Conservation (phyloP, 2,888 invertebrate genomes). For the Andrena bucephala region DNA sequence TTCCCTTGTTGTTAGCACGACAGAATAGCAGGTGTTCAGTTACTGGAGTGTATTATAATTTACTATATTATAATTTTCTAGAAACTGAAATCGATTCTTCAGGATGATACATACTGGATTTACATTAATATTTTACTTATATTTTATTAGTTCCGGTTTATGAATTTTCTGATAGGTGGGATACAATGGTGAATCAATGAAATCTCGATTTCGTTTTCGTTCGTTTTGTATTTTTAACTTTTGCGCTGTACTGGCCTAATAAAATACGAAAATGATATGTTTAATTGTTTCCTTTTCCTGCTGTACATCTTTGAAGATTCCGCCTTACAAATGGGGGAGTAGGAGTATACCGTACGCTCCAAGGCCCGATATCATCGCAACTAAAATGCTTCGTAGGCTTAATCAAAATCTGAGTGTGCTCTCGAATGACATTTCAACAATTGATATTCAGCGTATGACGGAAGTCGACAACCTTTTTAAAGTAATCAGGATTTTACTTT, state of each 20-base stretch:
- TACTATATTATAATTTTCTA: too few relatives aligned
- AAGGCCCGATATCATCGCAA: not conserved
- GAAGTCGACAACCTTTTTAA: slow-evolving; percentile 86
- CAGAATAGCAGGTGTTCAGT: too few relatives aligned
- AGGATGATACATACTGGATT: too few relatives aligned
- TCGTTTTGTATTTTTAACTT: not conserved
- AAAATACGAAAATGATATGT: too few relatives aligned
- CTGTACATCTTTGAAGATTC: slow-evolving; percentile 76
- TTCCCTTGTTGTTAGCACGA: too few relatives aligned
- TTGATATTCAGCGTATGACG: slow-evolving; percentile 70
- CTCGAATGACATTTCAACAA: slow-evolving; percentile 76
- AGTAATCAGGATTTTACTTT: slow-evolving; percentile 71
- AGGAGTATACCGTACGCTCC: slow-evolving; percentile 67
- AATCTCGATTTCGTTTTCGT: not conserved
- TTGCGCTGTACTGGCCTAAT: not conserved
- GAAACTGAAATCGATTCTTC: too few relatives aligned
- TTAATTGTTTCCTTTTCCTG: not conserved
- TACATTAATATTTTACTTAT: too few relatives aligned
- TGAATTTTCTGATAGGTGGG: too few relatives aligned
- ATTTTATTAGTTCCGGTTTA: too few relatives aligned
- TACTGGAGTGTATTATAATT: too few relatives aligned
- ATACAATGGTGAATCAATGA: not conserved
- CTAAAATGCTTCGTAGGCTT: slow-evolving; percentile 25
- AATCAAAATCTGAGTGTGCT: slow-evolving; percentile 81
- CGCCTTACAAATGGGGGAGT: slow-evolving; percentile 84